Conservation (phyloP, 2,888 invertebrate species). For the Xestia c-nigrum region DNA sequence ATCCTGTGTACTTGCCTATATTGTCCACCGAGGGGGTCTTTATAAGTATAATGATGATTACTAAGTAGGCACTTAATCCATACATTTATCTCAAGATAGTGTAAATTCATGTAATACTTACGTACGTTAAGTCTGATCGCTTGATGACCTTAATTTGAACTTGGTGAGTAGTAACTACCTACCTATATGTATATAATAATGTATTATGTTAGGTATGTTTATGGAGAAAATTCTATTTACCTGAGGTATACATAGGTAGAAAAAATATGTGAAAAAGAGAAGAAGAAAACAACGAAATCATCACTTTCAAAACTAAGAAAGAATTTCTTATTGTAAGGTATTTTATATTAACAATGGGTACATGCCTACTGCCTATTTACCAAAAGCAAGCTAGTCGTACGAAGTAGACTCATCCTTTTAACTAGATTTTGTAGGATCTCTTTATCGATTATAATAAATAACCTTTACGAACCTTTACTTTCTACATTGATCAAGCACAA, state of each 20-base stretch:
- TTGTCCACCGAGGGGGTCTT: conserved; percentile 10
- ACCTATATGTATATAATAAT: background rate
- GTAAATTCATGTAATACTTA: conserved; percentile 27
- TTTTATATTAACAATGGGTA: background rate
- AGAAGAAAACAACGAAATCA: background rate
- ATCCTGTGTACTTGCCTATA: background rate
- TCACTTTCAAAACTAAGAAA: background rate
- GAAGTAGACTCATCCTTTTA: background rate
- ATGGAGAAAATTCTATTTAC: background rate
- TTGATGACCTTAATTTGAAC: conserved; percentile 53
- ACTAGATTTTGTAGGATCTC: background rate
- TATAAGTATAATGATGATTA: conserved; percentile 23
- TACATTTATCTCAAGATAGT: conserved; percentile 50
- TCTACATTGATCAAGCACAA: background rate
- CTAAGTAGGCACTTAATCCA: conserved; percentile 28
- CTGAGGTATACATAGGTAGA: background rate
- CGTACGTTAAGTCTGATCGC: conserved; percentile 27
- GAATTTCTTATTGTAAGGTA: background rate
- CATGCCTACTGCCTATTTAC: background rate
- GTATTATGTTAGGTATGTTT: background rate
- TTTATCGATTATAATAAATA: background rate
- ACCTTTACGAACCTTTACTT: background rate
- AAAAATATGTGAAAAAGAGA: background rate
- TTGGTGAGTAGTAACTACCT: conserved; percentile 12
- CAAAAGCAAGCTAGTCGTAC: background rate